These are phyloP conservation scores for Capreolus pygargus DNA, from an alignment of 2,113 vertebrate genomes.

Conservation along the genomic window DNA sequence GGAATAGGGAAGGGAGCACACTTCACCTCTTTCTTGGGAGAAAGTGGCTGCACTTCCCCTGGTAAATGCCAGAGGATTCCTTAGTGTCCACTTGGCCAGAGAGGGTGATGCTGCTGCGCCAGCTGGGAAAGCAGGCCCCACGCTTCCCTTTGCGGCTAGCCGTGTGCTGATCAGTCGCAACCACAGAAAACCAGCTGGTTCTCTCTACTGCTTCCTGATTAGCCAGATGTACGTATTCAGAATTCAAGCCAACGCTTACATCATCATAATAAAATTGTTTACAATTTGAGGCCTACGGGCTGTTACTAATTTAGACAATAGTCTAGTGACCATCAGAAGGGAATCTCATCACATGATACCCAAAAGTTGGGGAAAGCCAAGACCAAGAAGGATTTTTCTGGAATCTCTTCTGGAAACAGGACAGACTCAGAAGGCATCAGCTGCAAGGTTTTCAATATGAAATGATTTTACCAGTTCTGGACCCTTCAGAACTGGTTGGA, in stretches of 20 bases:
- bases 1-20: background rate
- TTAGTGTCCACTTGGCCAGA: background rate
- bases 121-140: background rate
- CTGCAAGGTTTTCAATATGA: background rate
- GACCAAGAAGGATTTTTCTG: background rate
- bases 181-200: background rate
- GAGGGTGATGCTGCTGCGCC: background rate
- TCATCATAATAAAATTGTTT: constrained; percentile 24
- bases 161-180: background rate
- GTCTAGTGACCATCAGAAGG: background rate
- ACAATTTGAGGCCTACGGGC: background rate
- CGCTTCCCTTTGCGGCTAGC: background rate
- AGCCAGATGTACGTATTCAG: background rate
- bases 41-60: background rate
- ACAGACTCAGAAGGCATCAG: background rate
- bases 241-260: background rate
- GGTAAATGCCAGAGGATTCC: background rate
- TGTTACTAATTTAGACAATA: background rate
- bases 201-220: background rate
- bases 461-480: background rate
- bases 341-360: background rate
- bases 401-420: background rate
- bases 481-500: background rate
- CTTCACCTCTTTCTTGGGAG: background rate
- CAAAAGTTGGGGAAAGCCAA: background rate